Evolutionary conservation across 2,888 invertebrate species (phyloP), one percentile per base, ranked within the genome.

Genomic region (Sphaerophoria rueppellii): DNA sequence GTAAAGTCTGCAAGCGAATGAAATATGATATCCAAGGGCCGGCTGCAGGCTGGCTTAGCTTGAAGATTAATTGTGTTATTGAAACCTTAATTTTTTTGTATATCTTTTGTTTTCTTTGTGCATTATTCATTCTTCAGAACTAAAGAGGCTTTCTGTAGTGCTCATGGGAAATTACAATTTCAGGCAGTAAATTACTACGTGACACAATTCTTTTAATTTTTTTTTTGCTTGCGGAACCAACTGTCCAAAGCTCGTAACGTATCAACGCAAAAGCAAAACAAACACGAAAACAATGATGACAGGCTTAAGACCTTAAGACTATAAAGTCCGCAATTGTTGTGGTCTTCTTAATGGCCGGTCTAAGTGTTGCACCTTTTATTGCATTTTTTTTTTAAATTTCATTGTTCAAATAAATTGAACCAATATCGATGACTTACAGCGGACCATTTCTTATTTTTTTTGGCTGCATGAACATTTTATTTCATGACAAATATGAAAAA

Each of bases 161-260:
- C 58, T 6, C 55, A 77, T 82, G 77, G 77, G 82, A 82, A 82
- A 82, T 77, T 82, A 73, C 72, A 82, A 61, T 67, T 69, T 48
- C 67, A 61, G 46, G 69, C 69, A 54, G 78, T 77, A 82, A 82
- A 82, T 73, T 82, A 72, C 82, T 67, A 82, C 77, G 82, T 82
- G 82, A 82, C 77, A 82, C 77, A 73, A 63, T 73, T 77, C 24
- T 24, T 24, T 24, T 24, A 2, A 24, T 24, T 24, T 24, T 24
- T n/a, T 43, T 77, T 77, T 52, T 72, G 14, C 72, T 77, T 72
- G 61, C 73, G 67, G 77, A 76, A 71, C 70, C 16, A 48, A 60
- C 54, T 57, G 65, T 37, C 40, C 55, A n/a, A 4, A 32, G 60
- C 34, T 12, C 65, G 40, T 46, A 50, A 24, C 24, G 16, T 60